These are phyloP conservation scores for Malurus splendens DNA, from an alignment of 2,797 vertebrate genomes.

Conservation along the genomic window DNA sequence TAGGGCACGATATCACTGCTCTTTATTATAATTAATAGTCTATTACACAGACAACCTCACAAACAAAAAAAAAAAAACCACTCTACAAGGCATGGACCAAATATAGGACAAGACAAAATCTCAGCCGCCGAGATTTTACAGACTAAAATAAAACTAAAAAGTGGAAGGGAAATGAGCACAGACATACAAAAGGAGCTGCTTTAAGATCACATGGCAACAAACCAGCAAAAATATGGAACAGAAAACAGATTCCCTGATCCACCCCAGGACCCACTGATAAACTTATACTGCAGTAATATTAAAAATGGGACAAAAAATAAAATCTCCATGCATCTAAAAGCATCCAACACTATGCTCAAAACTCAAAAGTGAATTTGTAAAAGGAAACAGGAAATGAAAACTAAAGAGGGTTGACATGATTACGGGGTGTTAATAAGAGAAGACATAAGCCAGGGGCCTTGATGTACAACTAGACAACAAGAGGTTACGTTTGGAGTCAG, in stretches of 20 bases:
- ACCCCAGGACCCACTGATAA: neutral
- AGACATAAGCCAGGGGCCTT: conserved; percentile 77
- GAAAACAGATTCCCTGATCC: neutral
- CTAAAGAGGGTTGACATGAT: conserved; percentile 69
- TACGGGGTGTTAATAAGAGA: conserved; percentile 79
- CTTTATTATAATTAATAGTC: neutral
- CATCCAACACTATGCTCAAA: neutral
- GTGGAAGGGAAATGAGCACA: neutral
- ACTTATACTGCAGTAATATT: neutral
- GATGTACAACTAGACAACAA: conserved; percentile 79
- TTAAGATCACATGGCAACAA: neutral
- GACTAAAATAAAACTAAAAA: neutral
- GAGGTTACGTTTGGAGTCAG: conserved; percentile 75
- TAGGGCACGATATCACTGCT: neutral
- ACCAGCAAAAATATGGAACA: neutral
- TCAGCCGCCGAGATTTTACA: neutral
- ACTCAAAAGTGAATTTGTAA: conserved; percentile 55
- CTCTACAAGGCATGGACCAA: neutral
- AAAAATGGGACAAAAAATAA: conserved; percentile 11
- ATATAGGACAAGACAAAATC: neutral
- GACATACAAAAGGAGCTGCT: neutral
- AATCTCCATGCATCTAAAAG: conserved; percentile 2
- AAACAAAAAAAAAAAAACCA: neutral
- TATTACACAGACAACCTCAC: neutral
- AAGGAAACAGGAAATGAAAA: conserved; percentile 69